Evolutionary conservation across 2,888 invertebrate genomes (phyloP), one percentile per base, ranked within the genome.

Genomic region (Melinaea menophilus): DNA sequence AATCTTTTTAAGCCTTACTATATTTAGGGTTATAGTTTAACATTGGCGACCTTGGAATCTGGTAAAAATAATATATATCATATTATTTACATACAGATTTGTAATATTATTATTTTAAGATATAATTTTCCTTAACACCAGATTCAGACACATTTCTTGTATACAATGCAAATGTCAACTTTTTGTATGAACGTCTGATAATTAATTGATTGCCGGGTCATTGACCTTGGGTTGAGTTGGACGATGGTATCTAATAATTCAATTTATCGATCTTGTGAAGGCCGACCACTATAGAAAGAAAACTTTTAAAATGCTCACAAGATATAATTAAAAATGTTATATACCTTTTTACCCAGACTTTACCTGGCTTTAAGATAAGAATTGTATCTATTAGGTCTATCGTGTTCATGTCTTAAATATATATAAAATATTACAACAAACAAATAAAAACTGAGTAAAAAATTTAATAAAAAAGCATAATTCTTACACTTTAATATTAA

Each of bases 1-100:
- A 64, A 55, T 37, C 47, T 61, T n/a, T 45, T 47, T 55, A 45
- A 61, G 54, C 55, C n/a, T 55, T 61, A 22, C 22, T 22, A 22
- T 22, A 22, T 22, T 22, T 22, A 22, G 22, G 22, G 22, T 22
- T 22, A 22, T 22, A 22, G 0, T 22, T 22, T 1, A 22, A 22
- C 22, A n/a, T 22, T 22, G 22, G 22, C 22, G 22, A 22, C 22
- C 22, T 22, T 22, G 22, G 22, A 22, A 22, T 56, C 13, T 4
- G 47, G 58, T 55, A 58, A 61, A 45, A 57, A 57, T 61, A 12
- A 55, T 33, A 37, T 55, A 55, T 61, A 31, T 51, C 31, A 31
- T 11, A 51, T n/a, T 51, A n/a, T 12, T 12, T n/a, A 12, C n/a
- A 46, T 46, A n/a, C 4, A 11, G 46, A 46, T 22, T 22, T 22